These are phyloP conservation scores for Noctilio leporinus DNA, from an alignment of 2,113 vertebrate genomes.

Conservation along the genomic window DNA sequence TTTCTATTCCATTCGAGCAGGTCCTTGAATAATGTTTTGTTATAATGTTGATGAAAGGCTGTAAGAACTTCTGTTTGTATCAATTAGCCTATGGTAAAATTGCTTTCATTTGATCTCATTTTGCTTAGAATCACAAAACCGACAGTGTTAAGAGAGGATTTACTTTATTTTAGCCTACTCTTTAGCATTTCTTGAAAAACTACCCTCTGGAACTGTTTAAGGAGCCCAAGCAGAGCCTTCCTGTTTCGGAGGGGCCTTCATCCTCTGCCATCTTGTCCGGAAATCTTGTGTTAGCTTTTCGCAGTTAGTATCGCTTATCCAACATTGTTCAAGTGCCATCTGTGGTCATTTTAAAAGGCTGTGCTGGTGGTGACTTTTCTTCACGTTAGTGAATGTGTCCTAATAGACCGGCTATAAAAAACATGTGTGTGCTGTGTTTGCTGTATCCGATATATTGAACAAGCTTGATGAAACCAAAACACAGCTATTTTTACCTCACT, in stretches of 20 bases:
- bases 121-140: background rate
- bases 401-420: background rate
- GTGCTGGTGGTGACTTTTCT: background rate
- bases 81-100: background rate
- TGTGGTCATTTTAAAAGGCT: background rate
- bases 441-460: background rate
- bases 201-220: background rate
- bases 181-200: constrained; percentile 1
- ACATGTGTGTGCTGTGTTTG: background rate
- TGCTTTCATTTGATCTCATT: background rate
- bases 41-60: background rate
- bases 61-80: background rate
- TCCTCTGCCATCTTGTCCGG: background rate
- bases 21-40: background rate
- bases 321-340: background rate
- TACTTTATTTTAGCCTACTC: background rate
- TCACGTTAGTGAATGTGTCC: background rate
- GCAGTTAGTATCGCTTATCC: background rate
- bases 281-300: background rate
- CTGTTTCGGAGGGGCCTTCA: background rate
- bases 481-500: background rate
- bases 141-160: background rate
- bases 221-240: background rate
- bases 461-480: background rate
- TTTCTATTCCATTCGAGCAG: background rate